Percentiles rank a stretch among this genome's conserved stretches.
phyloP scores from a whole-genome alignment of 2,888 invertebrate species.

The Lasioglossum figueresi region DNA sequence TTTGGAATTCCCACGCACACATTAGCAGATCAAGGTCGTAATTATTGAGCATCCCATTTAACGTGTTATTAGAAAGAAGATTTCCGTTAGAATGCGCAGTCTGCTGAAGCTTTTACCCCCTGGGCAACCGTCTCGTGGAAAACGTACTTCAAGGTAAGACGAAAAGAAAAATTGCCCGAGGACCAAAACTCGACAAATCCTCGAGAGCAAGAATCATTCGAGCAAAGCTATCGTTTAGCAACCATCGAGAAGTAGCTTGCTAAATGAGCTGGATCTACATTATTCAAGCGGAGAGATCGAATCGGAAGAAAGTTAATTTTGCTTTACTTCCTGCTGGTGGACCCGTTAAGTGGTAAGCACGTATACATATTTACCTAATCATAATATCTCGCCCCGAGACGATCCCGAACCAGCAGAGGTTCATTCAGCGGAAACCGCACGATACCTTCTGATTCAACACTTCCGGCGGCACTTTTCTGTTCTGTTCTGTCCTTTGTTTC shows the following conservation, averaged over 20 bases:
- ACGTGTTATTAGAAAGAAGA: slow-evolving; percentile 9
- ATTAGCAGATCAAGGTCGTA: slow-evolving; percentile 10
- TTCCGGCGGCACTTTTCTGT: slow-evolving; percentile 55
- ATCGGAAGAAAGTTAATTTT: background rate
- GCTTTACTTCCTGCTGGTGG: background rate
- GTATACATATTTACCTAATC: slow-evolving; percentile 80
- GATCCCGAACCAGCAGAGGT: slow-evolving; percentile 72
- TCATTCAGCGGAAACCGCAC: slow-evolving; percentile 70
- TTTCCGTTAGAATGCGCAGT: background rate
- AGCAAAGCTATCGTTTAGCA: background rate
- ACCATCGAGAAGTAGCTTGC: background rate
- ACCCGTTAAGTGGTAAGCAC: background rate
- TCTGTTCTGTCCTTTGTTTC: slow-evolving; percentile 7
- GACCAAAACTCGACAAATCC: background rate
- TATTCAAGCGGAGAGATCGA: background rate
- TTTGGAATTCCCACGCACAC: background rate
- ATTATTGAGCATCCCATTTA: background rate
- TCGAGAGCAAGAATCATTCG: background rate
- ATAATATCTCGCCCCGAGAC: slow-evolving; percentile 80
- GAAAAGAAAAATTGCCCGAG: background rate
- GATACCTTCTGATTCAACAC: slow-evolving; percentile 63
- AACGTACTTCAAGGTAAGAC: background rate
- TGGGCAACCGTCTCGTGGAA: background rate
- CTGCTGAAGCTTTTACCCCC: background rate
- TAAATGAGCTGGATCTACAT: background rate